Base-by-base conservation (phyloP, 1,140 invertebrate species). In the Zaprionus gabonicus region DNA sequence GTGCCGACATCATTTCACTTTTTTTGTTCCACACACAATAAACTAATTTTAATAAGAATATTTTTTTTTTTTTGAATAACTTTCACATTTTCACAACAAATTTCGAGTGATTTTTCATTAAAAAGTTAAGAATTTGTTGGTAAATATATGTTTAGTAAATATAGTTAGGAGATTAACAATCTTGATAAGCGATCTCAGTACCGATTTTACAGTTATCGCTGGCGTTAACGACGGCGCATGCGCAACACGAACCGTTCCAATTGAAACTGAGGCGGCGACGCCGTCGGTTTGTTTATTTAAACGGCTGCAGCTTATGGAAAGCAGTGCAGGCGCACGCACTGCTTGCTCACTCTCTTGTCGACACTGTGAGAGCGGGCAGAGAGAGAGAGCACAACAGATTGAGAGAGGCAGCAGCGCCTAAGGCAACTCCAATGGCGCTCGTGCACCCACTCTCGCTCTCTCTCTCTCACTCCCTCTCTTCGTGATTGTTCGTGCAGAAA, bases 281-380 rank as follows among this genome's bases (percentile, higher is more conserved):
- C 78, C 34, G 75, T 78, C 68, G 69, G 71, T 79, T 88, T 88
- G 85, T 90, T 88, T 88, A 88, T 88, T 88, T 83, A 75, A 83
- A 84, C 38, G 59, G 59, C 38, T 77, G 56, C 53, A 59, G 72
- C 80, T 73, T 76, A 62, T 44, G 12, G 10, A 41, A 70, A 75
- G 53, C 44, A 68, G 58, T 71, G 56, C 67, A 53, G 9, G 41
- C 59, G 78, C 78, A 53, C 15, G 67, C 67, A 84, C 81, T 85
- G 82, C 82, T 85, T 84, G 74, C 53, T 23, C 25, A 27, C 20
- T 44, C 57, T n/a, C 63, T 36, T 25, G 13, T 25, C 10, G 53
- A 55, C 23, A 55, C 12, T 27, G 34, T 27, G 41, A 51, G 66
- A 49, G 66, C 28, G 31, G 0, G n/a, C 28, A 34, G 25, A 9